These are phyloP conservation scores for Huso huso DNA, from an alignment of 2,797 vertebrate species.

Conservation along the genomic window DNA sequence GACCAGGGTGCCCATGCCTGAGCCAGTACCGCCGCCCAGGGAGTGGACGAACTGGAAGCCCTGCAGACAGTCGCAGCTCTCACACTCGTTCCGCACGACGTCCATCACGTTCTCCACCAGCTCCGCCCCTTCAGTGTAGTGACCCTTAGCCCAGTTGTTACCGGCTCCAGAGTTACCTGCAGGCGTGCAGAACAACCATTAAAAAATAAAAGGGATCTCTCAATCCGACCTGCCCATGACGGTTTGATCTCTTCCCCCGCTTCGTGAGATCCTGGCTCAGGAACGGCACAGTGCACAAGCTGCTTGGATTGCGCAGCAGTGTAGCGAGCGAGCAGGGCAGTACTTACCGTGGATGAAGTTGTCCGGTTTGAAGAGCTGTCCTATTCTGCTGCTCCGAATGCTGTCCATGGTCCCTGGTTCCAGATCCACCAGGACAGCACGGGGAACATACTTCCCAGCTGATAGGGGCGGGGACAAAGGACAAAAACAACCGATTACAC, in stretches of 20 bases:
- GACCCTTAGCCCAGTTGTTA: conserved; percentile 98
- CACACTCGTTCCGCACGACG: conserved; percentile 73
- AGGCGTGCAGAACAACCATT: too few relatives aligned
- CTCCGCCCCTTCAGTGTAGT: conserved; percentile 95
- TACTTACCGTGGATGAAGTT: conserved; percentile 84
- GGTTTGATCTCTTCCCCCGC: too few relatives aligned
- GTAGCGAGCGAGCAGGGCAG: background rate
- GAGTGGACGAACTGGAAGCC: conserved; percentile 94
- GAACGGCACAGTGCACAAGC: too few relatives aligned
- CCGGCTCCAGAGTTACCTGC: conserved; percentile 90
- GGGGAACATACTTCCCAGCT: conserved; percentile 89
- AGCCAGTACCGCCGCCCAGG: conserved; percentile 88
- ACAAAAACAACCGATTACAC: background rate
- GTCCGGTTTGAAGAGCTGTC: conserved; percentile 84
- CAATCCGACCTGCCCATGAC: too few relatives aligned
- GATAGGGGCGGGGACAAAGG: conserved; percentile 7
- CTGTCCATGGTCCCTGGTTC: conserved; percentile 97
- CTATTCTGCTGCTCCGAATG: conserved; percentile 74
- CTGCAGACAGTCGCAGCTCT: conserved; percentile 91
- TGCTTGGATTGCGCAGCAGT: background rate
- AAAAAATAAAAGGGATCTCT: too few relatives aligned
- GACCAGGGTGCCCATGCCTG: conserved; percentile 91
- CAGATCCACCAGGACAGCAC: conserved; percentile 84
- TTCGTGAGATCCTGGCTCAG: too few relatives aligned
- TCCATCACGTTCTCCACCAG: conserved; percentile 84